A percentile compares a stretch with the other conserved stretches of the same genome.
Conservation (phyloP, 1,140 invertebrate species). For the Drosophila tristis region DNA sequence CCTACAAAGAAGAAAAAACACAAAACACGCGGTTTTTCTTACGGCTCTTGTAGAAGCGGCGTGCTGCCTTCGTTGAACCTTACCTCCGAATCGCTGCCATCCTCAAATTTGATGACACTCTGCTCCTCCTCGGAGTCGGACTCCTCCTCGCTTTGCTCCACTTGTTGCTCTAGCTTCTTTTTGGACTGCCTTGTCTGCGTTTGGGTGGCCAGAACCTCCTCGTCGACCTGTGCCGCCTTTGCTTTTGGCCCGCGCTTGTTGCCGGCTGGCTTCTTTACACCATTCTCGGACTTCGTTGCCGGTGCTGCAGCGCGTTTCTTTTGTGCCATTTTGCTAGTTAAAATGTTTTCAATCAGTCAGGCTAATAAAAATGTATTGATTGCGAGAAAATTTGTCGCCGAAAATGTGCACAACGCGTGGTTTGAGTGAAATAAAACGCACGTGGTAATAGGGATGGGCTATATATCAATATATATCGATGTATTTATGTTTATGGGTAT, state of each 20-base stretch:
- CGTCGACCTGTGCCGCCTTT: constrained; percentile 27
- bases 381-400: not conserved
- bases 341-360: not conserved
- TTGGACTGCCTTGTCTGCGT: constrained; percentile 31
- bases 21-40: constrained; percentile 1
- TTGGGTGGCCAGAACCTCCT: constrained; percentile 28
- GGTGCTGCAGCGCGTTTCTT: constrained; percentile 46
- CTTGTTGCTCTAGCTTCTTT: constrained; percentile 41
- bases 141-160: constrained; percentile 50
- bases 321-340: constrained; percentile 47
- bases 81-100: constrained; percentile 59
- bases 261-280: constrained; percentile 11
- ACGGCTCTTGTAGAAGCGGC: not conserved
- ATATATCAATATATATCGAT: too few species aligned
- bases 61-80: not conserved
- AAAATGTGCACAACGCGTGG: constrained; percentile 27
- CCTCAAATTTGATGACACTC: constrained; percentile 24
- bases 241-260: constrained; percentile 48
- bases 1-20: constrained; percentile 19
- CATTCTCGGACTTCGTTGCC: constrained; percentile 37
- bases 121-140: constrained; percentile 52
- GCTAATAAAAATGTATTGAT: not conserved
- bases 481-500: too few species aligned
- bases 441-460: constrained; percentile 39
- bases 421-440: constrained; percentile 37